Evolutionary conservation across 1,140 invertebrate species (phyloP).

Genomic region (Antheraea pernyi): DNA sequence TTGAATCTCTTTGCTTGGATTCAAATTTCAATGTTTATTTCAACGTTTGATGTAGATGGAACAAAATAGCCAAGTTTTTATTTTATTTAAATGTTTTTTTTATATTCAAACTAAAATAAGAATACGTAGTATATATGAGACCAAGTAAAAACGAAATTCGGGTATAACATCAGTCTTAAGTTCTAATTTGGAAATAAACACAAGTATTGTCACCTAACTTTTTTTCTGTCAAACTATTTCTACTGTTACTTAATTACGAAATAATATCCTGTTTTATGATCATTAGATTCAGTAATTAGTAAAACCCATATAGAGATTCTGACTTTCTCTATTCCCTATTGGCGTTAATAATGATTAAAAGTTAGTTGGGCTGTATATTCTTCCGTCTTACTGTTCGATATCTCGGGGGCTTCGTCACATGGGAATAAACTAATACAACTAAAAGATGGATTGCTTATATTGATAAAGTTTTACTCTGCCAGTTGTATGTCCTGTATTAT

Average conservation of each 20-base stretch:
- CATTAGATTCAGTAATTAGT: neutral
- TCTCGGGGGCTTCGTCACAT: neutral
- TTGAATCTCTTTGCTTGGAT: too few relatives aligned
- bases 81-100: too few relatives aligned
- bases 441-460: slow-evolving; percentile 9
- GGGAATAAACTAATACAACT: slow-evolving; percentile 6
- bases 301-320: neutral
- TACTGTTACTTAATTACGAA: neutral
- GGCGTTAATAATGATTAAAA: neutral
- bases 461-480: neutral
- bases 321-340: neutral
- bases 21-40: too few relatives aligned
- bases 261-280: neutral
- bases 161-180: neutral
- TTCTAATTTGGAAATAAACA: too few relatives aligned
- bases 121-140: too few relatives aligned
- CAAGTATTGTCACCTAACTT: too few relatives aligned
- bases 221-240: neutral
- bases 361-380: neutral
- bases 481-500: neutral
- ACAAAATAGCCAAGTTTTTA: too few relatives aligned
- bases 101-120: too few relatives aligned
- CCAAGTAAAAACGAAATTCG: too few relatives aligned
- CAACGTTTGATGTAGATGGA: too few relatives aligned
- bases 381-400: neutral